Evolutionary conservation across 2,797 vertebrate genomes (phyloP), one percentile per base, ranked within the genome.

Genomic region (Lepilemur ruficaudatus): DNA sequence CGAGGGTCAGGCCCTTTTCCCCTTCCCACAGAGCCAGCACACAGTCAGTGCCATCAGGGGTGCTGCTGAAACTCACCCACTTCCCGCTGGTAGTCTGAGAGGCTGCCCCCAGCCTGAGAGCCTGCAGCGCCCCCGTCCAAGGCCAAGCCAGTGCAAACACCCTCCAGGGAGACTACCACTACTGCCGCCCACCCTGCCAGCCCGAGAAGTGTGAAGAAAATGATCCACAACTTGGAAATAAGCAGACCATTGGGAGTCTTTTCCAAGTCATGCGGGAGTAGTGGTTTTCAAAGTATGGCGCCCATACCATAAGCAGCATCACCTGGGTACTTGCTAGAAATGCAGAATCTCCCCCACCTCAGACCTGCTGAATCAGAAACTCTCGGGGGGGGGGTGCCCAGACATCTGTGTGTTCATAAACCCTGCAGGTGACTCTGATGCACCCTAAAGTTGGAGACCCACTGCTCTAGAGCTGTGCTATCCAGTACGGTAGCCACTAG

Each of bases 241-340:
- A 69, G 70, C 81, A 43, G 70, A 85, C 46, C 43, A 70, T 28
- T 12, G 22, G 12, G 50, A 28, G 28, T 70, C 81, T 82, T 90
- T 96, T 63, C 82, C 28, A 85, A 93, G 55, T 61, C 22, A 61
- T 25, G 14, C 35, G 69, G 32, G 20, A 69, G 73, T 20, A 13
- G 69, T 28, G 43, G 20, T 79, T 94, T 88, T 89, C 72, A 41
- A 82, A 93, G 73, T 35, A 35, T 89, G 78, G 59, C 13, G 13
- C 20, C 35, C n/a, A 69, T 67, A 35, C 4, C 59, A 73, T 48
- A 17, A 22, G 8, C 69, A 48, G 23, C 23, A 14, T 4, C 67
- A n/a, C 65, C 75, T 5, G 17, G 61, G 63, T 88, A 69, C 43
- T 20, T 73, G 43, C n/a, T 80, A 35, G 70, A 89, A 84, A 88